These are phyloP conservation scores for Rotaria sp. DNA, from an alignment of 2,888 invertebrate genomes.

Conservation along the genomic window DNA sequence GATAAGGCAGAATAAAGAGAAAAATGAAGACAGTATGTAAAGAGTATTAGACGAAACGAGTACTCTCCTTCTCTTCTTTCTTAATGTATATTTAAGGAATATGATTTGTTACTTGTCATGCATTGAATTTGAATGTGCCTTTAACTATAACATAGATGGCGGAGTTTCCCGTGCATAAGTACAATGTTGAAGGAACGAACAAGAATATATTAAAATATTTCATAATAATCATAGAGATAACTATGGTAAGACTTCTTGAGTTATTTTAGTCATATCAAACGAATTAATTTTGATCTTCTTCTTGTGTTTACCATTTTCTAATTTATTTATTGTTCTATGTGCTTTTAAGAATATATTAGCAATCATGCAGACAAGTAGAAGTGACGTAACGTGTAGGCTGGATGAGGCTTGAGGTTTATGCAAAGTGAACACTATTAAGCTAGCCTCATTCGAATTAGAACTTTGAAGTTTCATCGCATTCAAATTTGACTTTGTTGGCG, in stretches of 20 bases:
- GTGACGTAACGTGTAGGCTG: too few relatives aligned
- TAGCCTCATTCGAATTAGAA: too few relatives aligned
- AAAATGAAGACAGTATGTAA: background rate
- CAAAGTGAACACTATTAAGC: too few relatives aligned
- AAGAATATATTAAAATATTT: background rate
- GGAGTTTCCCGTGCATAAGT: background rate
- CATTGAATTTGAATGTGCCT: background rate
- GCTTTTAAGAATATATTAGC: too few relatives aligned
- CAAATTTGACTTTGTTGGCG: too few relatives aligned
- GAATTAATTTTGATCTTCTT: too few relatives aligned
- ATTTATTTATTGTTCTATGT: too few relatives aligned
- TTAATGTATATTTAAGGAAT: background rate
- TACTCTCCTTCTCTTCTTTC: background rate
- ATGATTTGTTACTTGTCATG: background rate
- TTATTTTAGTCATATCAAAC: too few relatives aligned
- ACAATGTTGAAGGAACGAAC: background rate
- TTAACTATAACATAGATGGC: background rate
- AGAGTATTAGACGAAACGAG: background rate
- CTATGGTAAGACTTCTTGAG: background rate
- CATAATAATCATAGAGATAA: background rate
- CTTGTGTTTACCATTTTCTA: too few relatives aligned
- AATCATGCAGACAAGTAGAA: too few relatives aligned
- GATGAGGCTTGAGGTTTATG: too few relatives aligned
- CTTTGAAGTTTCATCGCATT: too few relatives aligned
- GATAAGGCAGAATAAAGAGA: background rate